Percentiles rank a stretch among this genome's conserved stretches.
phyloP scores from a whole-genome alignment of 2,113 vertebrate species.

The Carassius gibelio region DNA sequence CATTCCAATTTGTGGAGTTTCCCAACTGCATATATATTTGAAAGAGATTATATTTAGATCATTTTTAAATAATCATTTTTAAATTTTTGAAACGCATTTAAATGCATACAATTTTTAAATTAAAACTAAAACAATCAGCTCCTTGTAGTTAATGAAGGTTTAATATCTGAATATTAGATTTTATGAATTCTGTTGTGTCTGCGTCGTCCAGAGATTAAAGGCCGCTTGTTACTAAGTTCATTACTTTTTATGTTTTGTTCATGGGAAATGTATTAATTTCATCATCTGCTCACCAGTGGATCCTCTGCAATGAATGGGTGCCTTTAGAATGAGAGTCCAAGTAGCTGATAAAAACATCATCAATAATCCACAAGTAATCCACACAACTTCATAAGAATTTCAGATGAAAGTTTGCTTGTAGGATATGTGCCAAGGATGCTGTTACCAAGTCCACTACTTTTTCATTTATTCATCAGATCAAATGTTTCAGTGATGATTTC shows the following conservation, averaged over 20 bases:
- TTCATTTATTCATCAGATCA: conserved; percentile 42
- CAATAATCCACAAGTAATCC: no score
- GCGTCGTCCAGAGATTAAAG: conserved; percentile 35
- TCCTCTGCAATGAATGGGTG: no score
- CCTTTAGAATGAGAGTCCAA: no score
- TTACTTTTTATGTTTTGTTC: no score
- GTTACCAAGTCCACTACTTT: conserved; percentile 15
- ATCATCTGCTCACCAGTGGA: no score
- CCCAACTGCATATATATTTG: neutral
- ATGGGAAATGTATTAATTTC: no score
- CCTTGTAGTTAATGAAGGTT: no score
- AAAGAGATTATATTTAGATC: neutral
- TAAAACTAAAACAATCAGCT: neutral
- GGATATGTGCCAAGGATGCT: neutral
- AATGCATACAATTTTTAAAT: neutral
- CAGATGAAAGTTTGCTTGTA: conserved; percentile 32
- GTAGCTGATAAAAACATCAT: no score
- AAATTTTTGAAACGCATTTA: neutral
- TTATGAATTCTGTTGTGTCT: conserved; percentile 50
- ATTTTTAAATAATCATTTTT: neutral
- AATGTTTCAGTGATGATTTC: neutral
- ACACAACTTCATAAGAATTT: no score
- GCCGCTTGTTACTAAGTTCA: no score
- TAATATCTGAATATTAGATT: neutral
- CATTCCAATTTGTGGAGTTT: neutral